Evolutionary conservation across 2,113 vertebrate species (phyloP).

Genomic region (Columba janthina): DNA sequence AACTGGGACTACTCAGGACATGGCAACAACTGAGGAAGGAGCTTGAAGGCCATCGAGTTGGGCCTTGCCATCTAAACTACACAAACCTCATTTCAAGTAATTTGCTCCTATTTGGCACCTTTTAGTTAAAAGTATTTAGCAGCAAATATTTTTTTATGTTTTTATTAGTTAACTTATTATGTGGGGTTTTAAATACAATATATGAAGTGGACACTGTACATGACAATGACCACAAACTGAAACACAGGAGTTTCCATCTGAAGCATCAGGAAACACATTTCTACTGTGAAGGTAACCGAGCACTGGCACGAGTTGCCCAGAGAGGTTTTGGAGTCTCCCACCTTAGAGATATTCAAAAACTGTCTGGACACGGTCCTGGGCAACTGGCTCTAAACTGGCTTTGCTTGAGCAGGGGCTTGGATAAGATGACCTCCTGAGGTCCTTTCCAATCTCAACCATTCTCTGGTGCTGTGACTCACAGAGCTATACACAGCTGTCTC

Average conservation of each 20-base stretch:
- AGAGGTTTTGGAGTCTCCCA: neutral
- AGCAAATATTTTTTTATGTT: neutral
- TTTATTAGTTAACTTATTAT: neutral
- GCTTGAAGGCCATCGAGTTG: neutral
- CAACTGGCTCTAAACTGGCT: neutral
- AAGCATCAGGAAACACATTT: neutral
- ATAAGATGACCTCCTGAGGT: neutral
- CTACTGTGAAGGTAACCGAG: no score
- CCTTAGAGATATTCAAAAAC: neutral
- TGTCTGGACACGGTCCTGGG: no score
- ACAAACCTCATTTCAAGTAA: neutral
- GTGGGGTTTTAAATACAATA: neutral
- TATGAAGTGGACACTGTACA: neutral
- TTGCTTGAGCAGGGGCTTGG: neutral
- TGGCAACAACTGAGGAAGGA: neutral
- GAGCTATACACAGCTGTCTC: neutral
- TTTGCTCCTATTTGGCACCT: neutral
- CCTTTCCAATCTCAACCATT: neutral
- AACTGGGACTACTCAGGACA: neutral
- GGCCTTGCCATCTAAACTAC: neutral
- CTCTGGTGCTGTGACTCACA: neutral
- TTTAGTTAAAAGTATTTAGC: neutral
- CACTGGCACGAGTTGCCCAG: neutral
- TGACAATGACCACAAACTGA: neutral
- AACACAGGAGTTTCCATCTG: neutral